phyloP scores from a whole-genome alignment of 2,797 vertebrate genomes.

The Otus scops region DNA sequence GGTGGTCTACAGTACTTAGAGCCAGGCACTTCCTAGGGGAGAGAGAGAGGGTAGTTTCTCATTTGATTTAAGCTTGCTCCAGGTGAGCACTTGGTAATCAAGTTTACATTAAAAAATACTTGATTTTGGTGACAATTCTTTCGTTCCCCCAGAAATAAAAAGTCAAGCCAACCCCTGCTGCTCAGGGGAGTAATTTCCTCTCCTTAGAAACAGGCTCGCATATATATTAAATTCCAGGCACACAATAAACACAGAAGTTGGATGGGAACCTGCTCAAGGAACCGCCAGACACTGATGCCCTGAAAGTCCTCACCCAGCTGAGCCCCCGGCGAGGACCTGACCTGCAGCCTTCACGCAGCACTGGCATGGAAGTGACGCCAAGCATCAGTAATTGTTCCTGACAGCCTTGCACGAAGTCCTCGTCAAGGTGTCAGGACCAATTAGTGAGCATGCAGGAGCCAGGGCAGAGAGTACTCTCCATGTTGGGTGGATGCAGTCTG shows the following conservation, averaged over 20 bases:
- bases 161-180: background rate
- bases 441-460: background rate
- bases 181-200: background rate
- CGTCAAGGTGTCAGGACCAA: background rate
- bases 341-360: background rate
- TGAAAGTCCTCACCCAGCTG: background rate
- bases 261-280: background rate
- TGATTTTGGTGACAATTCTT: background rate
- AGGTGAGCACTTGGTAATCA: background rate
- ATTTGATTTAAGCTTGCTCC: background rate
- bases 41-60: background rate
- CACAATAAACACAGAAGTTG: background rate
- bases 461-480: background rate
- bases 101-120: background rate
- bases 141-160: background rate
- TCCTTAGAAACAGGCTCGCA: background rate
- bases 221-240: background rate
- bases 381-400: background rate
- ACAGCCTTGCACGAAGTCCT: background rate
- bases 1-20: background rate
- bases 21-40: background rate
- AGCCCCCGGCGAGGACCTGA: background rate
- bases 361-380: background rate
- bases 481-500: fast-evolving
- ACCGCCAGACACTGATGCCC: background rate